These are phyloP conservation scores for Diphyllodes magnificus DNA, from an alignment of 2,113 vertebrate genomes.

Conservation along the genomic window DNA sequence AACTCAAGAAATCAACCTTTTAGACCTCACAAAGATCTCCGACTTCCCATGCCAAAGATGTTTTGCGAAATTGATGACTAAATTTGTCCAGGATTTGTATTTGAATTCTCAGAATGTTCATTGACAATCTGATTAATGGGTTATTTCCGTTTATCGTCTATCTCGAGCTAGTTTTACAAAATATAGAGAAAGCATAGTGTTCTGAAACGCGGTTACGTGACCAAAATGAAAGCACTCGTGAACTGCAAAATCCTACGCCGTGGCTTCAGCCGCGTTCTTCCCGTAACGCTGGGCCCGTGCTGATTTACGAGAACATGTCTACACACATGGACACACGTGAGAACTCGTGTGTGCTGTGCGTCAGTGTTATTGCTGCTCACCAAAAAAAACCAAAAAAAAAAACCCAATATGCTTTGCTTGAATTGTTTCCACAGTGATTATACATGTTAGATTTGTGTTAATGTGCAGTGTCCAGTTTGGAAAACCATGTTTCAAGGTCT, in stretches of 20 bases:
- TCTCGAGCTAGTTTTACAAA: conserved; percentile 15
- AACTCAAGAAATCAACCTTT: neutral
- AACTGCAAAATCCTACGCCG: conserved; percentile 33
- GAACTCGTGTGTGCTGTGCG: neutral
- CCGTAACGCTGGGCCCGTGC: neutral
- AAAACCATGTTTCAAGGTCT: conserved; percentile 33
- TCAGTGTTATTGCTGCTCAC: neutral
- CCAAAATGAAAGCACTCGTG: conserved; percentile 26
- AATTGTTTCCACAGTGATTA: conserved; percentile 23
- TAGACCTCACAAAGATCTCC: neutral
- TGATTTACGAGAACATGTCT: conserved; percentile 63
- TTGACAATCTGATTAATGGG: conserved; percentile 64
- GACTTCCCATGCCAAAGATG: conserved; percentile 3
- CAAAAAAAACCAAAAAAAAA: neutral
- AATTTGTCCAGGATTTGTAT: conserved; percentile 32
- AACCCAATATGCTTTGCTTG: neutral
- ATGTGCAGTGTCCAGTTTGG: conserved; percentile 19
- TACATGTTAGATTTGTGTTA: neutral
- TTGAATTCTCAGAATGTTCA: conserved; percentile 73
- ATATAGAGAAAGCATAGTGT: neutral
- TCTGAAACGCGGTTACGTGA: conserved; percentile 14
- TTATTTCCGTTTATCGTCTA: conserved; percentile 38
- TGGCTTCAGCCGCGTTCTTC: conserved; percentile 21
- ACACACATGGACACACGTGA: neutral
- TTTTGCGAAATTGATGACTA: conserved; percentile 68